phyloP scores from a whole-genome alignment of 2,113 vertebrate genomes.

The Tinamus guttatus region DNA sequence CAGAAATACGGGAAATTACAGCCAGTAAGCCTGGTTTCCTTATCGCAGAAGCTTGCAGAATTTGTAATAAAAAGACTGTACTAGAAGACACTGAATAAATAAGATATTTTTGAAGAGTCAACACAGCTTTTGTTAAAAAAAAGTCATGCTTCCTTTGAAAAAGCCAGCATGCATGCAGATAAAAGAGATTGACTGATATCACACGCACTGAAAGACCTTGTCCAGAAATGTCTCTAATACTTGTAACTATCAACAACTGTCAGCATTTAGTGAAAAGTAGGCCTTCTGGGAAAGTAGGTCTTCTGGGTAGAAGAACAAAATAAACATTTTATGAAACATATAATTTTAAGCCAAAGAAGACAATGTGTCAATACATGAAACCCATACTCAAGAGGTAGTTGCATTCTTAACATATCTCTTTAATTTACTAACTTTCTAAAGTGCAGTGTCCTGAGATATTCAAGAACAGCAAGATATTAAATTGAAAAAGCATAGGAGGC shows the following conservation, averaged over 20 bases:
- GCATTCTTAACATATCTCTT: background rate
- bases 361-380: background rate
- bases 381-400: background rate
- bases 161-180: background rate
- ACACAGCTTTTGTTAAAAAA: background rate
- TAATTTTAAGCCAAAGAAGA: background rate
- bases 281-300: background rate
- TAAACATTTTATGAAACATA: background rate
- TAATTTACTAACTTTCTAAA: background rate
- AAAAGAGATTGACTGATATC: background rate
- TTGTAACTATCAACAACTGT: background rate
- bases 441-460: background rate
- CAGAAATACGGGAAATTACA: conserved; percentile 5
- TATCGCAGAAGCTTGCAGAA: background rate
- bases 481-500: background rate
- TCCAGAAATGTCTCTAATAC: background rate
- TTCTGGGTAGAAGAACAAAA: background rate
- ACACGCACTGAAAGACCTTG: background rate
- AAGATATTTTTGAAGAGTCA: background rate
- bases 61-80: background rate
- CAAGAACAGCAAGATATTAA: background rate
- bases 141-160: background rate
- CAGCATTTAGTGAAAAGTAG: background rate
- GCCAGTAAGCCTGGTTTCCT: background rate
- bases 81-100: background rate